Conservation (phyloP, 1,140 invertebrate genomes). For the Lerema accius region DNA sequence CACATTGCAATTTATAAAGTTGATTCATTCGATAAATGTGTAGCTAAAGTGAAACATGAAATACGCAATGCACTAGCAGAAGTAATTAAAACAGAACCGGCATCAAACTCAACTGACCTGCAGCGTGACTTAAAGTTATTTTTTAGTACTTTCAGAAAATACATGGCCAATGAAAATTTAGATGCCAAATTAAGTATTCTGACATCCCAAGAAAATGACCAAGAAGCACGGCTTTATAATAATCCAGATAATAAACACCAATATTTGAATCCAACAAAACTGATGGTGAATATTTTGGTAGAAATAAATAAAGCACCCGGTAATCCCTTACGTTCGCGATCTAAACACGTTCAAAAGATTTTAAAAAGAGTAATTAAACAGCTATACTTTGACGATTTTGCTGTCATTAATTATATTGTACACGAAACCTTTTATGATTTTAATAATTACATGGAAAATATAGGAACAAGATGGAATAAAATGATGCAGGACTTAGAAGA, state of each 20-base stretch:
- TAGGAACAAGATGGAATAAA: slow-evolving; percentile 49
- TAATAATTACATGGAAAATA: slow-evolving; percentile 43
- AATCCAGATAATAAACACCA: slow-evolving; percentile 5
- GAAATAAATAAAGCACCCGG: slow-evolving; percentile 39
- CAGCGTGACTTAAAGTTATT: slow-evolving; percentile 41
- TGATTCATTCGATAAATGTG: slow-evolving; percentile 40
- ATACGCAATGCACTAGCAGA: slow-evolving; percentile 52
- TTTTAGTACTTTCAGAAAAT: slow-evolving; percentile 8
- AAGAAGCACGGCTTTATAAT: slow-evolving; percentile 29
- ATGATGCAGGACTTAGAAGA: slow-evolving; percentile 37
- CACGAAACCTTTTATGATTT: slow-evolving; percentile 48
- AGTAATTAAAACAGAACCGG: slow-evolving; percentile 29
- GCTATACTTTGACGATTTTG: slow-evolving; percentile 41
- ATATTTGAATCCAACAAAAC: slow-evolving; percentile 22
- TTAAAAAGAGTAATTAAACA: slow-evolving; percentile 47
- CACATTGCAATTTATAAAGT: slow-evolving; percentile 28
- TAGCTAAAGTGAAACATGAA: slow-evolving; percentile 54
- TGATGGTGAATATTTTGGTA: slow-evolving; percentile 43
- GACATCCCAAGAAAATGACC: slow-evolving; percentile 2
- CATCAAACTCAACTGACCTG: slow-evolving; percentile 18
- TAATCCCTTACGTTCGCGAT: slow-evolving; percentile 41
- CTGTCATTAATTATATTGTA: slow-evolving; percentile 26
- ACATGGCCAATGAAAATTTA: slow-evolving; percentile 12
- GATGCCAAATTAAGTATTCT: slow-evolving; percentile 15
- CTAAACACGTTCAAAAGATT: slow-evolving; percentile 40